Evolutionary conservation across 2,797 vertebrate species (phyloP).

Genomic region (Benthosema pterotum): DNA sequence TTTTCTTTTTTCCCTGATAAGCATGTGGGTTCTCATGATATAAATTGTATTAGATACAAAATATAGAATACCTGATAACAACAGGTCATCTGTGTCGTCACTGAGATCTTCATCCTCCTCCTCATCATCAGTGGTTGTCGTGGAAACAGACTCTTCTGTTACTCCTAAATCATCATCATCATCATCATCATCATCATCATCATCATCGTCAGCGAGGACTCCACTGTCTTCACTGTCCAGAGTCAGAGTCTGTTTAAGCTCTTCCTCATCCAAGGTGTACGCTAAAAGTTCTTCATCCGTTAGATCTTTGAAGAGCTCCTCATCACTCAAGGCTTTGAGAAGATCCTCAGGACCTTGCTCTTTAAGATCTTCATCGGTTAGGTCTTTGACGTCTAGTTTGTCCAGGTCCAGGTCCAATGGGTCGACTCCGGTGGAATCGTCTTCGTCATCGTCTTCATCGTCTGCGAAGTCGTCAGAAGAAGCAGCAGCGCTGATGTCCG

Average conservation of each 20-base stretch:
- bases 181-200: conserved; percentile 4
- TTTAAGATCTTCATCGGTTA: too few species aligned
- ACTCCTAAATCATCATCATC: conserved; percentile 13
- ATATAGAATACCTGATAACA: conserved; percentile 53
- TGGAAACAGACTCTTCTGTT: conserved; percentile 11
- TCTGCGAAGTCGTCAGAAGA: conserved; percentile 70
- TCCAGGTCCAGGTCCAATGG: not conserved
- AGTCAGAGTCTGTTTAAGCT: conserved; percentile 18
- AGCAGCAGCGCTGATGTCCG: conserved; percentile 28
- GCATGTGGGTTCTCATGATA: too few species aligned
- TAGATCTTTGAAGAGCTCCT: too few species aligned
- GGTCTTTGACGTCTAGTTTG: not conserved
- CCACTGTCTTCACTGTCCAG: conserved; percentile 59
- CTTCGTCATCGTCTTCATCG: conserved; percentile 63
- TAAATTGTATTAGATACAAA: not conserved
- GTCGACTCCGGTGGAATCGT: conserved; percentile 40
- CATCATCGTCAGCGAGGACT: conserved; percentile 60
- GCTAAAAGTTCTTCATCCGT: too few species aligned
- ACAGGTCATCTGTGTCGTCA: conserved; percentile 37
- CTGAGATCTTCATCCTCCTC: conserved; percentile 27
- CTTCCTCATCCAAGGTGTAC: conserved; percentile 16
- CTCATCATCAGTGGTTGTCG: conserved; percentile 30
- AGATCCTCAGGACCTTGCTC: too few species aligned
- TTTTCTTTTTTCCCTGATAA: too few species aligned
- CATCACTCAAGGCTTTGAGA: too few species aligned